Conservation (phyloP, 1,140 invertebrate species). For the Pemphigus obesinymphae region DNA sequence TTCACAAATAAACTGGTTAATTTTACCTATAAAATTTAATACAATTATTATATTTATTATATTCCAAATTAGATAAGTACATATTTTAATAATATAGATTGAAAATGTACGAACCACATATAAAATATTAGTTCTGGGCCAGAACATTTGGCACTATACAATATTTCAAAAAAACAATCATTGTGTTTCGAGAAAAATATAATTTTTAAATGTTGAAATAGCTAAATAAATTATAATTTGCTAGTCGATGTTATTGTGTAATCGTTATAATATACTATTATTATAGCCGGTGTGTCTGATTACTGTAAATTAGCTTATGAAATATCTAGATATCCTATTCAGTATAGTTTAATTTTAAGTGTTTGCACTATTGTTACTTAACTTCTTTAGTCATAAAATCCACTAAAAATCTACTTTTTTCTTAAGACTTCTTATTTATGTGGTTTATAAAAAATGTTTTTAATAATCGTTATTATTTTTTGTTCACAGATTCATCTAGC, state of each 20-base stretch:
- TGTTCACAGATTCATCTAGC: conserved; percentile 21
- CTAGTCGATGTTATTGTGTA: neutral
- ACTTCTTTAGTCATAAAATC: neutral
- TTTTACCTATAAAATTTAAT: neutral
- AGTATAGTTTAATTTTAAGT: neutral
- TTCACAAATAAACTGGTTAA: neutral
- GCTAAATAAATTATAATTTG: neutral
- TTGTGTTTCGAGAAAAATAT: neutral
- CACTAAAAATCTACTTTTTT: neutral
- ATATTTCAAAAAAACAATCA: conserved; percentile 3
- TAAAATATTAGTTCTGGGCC: conserved; percentile 30
- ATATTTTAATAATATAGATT: no score
- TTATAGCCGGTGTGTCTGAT: neutral
- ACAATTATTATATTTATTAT: neutral
- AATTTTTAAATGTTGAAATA: neutral
- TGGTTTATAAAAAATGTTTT: neutral
- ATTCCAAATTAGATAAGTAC: neutral
- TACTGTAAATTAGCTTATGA: neutral
- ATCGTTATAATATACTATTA: conserved; percentile 4
- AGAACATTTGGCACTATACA: no score
- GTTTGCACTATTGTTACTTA: neutral
- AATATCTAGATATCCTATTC: neutral
- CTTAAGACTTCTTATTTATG: neutral
- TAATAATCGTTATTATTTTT: neutral
- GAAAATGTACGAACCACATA: neutral